Conservation (phyloP, 2,888 invertebrate species). For the Platycnemis pennipes region DNA sequence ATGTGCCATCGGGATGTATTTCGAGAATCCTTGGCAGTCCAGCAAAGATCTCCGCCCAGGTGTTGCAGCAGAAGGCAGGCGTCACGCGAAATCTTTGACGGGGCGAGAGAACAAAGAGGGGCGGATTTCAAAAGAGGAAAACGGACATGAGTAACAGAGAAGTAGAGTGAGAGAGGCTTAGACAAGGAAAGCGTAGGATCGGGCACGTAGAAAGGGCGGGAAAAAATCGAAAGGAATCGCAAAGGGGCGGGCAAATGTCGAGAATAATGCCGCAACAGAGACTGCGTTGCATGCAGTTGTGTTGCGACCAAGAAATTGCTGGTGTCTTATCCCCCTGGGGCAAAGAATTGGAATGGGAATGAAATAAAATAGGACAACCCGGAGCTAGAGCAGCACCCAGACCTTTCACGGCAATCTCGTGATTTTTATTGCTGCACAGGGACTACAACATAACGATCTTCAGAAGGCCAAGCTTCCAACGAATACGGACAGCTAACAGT, state of each 20-base stretch:
- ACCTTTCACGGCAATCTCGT: neutral
- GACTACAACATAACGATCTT: neutral
- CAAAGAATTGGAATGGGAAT: neutral
- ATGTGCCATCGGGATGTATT: neutral
- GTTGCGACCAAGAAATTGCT: neutral
- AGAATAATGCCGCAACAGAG: neutral
- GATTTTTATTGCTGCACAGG: neutral
- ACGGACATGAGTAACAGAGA: neutral
- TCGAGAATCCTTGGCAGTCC: slow-evolving; percentile 7
- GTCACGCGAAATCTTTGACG: neutral
- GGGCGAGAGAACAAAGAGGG: neutral
- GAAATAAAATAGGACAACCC: neutral
- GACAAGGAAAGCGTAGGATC: neutral
- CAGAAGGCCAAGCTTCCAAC: too few species aligned
- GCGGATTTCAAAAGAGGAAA: neutral
- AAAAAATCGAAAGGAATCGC: neutral
- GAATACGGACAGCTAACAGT: too few species aligned
- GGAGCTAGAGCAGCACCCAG: neutral
- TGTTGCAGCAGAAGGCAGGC: neutral
- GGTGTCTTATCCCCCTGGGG: neutral
- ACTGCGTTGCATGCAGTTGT: neutral
- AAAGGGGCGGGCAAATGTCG: neutral
- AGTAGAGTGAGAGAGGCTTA: neutral
- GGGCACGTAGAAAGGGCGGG: neutral
- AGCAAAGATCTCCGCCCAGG: neutral